These are phyloP conservation scores for Dascillus cervinus DNA, from an alignment of 2,888 invertebrate species.

Conservation along the genomic window DNA sequence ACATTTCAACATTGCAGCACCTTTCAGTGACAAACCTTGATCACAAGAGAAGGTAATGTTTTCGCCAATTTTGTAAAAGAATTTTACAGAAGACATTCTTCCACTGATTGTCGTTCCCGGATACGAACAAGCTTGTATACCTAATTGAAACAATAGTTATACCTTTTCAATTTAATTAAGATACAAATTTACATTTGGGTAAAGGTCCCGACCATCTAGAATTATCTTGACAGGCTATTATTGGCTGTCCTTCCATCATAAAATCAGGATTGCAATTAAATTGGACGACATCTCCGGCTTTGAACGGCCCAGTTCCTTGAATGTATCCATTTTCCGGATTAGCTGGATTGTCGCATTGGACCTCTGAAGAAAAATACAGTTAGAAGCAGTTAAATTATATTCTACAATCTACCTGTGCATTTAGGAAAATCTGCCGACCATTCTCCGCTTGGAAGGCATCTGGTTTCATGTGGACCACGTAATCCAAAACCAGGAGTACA, in stretches of 20 bases:
- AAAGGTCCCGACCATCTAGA: conserved; percentile 77
- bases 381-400: no score
- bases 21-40: conserved; percentile 64
- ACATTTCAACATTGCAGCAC: conserved; percentile 72
- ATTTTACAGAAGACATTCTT: conserved; percentile 78
- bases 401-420: conserved; percentile 56
- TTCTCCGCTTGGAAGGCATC: conserved; percentile 69
- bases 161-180: background rate
- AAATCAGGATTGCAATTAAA: conserved; percentile 83
- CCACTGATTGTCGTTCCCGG: conserved; percentile 82
- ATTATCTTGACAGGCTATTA: conserved; percentile 81
- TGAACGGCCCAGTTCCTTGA: conserved; percentile 68
- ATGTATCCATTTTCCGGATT: conserved; percentile 72
- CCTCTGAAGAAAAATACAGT: conserved; percentile 48
- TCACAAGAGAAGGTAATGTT: conserved; percentile 79
- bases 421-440: conserved; percentile 73
- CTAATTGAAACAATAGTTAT: conserved; percentile 18
- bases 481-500: conserved; percentile 72
- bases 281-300: conserved; percentile 78
- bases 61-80: conserved; percentile 81
- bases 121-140: conserved; percentile 71
- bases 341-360: conserved; percentile 68
- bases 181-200: conserved; percentile 64
- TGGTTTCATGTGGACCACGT: conserved; percentile 64
- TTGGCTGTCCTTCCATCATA: conserved; percentile 86